These are phyloP conservation scores for Galeopsomyia nigrocyanea DNA, from an alignment of 2,888 invertebrate genomes.

Conservation along the genomic window DNA sequence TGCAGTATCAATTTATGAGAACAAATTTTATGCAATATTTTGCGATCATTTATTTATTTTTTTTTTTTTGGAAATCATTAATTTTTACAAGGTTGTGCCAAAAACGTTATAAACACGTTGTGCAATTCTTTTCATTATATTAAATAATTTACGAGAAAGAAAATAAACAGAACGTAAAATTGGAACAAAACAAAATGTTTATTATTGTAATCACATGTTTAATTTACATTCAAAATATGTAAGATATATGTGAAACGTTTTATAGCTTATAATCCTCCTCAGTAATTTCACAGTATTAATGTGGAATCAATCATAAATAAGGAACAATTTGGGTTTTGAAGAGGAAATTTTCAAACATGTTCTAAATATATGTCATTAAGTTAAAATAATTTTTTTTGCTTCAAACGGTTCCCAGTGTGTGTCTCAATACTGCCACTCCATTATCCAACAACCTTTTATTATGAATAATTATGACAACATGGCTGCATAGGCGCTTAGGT, in stretches of 20 bases:
- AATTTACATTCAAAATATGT: conserved; percentile 39
- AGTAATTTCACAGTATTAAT: conserved; percentile 43
- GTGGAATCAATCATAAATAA: conserved; percentile 47
- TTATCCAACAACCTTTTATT: conserved; percentile 13
- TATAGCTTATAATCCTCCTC: conserved; percentile 32
- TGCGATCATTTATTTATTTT: too few species aligned
- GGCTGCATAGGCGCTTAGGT: conserved; percentile 7
- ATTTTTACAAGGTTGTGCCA: too few species aligned
- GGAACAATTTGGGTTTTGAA: background rate
- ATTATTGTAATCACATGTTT: conserved; percentile 41
- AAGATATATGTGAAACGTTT: conserved; percentile 22
- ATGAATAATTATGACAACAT: conserved; percentile 16
- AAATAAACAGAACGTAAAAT: conserved; percentile 45
- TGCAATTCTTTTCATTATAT: conserved; percentile 34
- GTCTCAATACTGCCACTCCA: conserved; percentile 38
- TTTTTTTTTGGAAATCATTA: too few species aligned
- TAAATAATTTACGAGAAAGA: conserved; percentile 30
- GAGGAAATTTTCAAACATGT: too few species aligned
- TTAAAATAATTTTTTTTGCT: background rate
- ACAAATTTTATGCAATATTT: too few species aligned
- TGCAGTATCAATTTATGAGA: too few species aligned
- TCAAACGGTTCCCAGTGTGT: conserved; percentile 48
- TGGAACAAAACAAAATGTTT: conserved; percentile 44
- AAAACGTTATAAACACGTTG: background rate
- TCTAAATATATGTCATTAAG: conserved; percentile 8